These are phyloP conservation scores for Baccha elongata DNA, from an alignment of 2,888 invertebrate genomes.

Conservation along the genomic window DNA sequence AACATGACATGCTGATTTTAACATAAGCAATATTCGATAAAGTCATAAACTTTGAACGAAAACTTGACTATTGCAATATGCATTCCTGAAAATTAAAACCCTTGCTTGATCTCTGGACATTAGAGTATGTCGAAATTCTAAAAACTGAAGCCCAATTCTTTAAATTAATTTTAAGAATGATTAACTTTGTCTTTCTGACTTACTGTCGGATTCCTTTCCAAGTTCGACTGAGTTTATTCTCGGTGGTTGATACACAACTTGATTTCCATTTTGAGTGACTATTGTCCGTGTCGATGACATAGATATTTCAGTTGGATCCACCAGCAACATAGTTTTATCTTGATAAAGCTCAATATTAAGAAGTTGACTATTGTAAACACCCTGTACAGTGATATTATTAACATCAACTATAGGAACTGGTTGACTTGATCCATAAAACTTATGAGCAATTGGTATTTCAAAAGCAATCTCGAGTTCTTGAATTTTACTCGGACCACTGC, in stretches of 20 bases:
- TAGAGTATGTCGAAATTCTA: too few relatives aligned
- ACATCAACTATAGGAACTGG: conserved; percentile 79
- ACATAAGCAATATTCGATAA: too few relatives aligned
- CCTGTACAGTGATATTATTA: conserved; percentile 79
- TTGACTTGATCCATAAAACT: conserved; percentile 77
- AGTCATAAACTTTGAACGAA: too few relatives aligned
- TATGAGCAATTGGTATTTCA: conserved; percentile 80
- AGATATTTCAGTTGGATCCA: conserved; percentile 78
- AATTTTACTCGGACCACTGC: conserved; percentile 81
- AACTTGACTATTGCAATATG: too few relatives aligned
- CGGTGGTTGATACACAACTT: conserved; percentile 35
- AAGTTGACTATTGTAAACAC: conserved; percentile 79
- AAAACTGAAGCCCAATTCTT: too few relatives aligned
- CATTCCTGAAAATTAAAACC: too few relatives aligned
- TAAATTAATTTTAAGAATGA: too few relatives aligned
- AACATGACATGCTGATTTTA: too few relatives aligned
- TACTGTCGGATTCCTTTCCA: conserved; percentile 51
- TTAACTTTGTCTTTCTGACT: too few relatives aligned
- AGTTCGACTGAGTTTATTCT: conserved; percentile 31
- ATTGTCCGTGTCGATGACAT: conserved; percentile 67
- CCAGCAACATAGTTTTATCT: conserved; percentile 79
- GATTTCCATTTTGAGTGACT: conserved; percentile 73
- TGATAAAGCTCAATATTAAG: conserved; percentile 78
- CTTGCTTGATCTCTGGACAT: too few relatives aligned
- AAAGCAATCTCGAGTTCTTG: conserved; percentile 79